Percentiles rank a stretch among this genome's conserved stretches.
These are phyloP conservation scores for Marronus borbonicus DNA, from an alignment of 2,888 invertebrate genomes.

Conservation along the genomic window DNA sequence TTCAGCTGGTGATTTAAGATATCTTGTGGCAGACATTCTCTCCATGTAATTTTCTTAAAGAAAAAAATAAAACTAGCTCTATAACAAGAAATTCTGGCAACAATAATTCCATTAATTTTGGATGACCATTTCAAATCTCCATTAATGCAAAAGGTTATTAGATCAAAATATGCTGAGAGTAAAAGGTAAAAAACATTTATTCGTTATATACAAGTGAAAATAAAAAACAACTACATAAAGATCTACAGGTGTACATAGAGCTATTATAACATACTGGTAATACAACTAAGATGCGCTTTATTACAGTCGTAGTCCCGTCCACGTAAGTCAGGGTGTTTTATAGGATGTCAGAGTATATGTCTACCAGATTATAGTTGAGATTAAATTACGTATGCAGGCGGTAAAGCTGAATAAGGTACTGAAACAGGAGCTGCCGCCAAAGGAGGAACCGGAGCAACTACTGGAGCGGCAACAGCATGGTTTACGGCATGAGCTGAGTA, in stretches of 20 bases:
- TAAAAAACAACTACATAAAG: too few relatives aligned
- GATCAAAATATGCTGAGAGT: too few relatives aligned
- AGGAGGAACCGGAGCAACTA: conserved; percentile 6
- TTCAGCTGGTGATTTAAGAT: too few relatives aligned
- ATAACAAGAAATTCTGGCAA: too few relatives aligned
- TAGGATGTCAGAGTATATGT: background rate
- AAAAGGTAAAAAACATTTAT: too few relatives aligned
- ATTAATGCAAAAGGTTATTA: too few relatives aligned
- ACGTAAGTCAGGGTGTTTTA: background rate
- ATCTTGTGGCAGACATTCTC: too few relatives aligned
- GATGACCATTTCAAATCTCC: too few relatives aligned
- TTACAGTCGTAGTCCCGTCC: conserved; percentile 29
- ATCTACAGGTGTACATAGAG: background rate
- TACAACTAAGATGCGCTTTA: conserved; percentile 7
- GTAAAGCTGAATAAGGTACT: background rate
- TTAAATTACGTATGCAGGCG: conserved; percentile 18
- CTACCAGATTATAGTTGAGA: background rate
- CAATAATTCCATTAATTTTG: too few relatives aligned
- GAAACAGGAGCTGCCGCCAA: conserved; percentile 13
- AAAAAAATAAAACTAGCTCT: too few relatives aligned
- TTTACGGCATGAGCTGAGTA: conserved; percentile 31
- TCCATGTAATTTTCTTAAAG: too few relatives aligned
- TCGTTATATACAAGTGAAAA: too few relatives aligned
- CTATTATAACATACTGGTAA: background rate
- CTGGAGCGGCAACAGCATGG: conserved; percentile 26